Evolutionary conservation across 2,888 invertebrate genomes (phyloP).

Genomic region (Crocallis elinguaria): DNA sequence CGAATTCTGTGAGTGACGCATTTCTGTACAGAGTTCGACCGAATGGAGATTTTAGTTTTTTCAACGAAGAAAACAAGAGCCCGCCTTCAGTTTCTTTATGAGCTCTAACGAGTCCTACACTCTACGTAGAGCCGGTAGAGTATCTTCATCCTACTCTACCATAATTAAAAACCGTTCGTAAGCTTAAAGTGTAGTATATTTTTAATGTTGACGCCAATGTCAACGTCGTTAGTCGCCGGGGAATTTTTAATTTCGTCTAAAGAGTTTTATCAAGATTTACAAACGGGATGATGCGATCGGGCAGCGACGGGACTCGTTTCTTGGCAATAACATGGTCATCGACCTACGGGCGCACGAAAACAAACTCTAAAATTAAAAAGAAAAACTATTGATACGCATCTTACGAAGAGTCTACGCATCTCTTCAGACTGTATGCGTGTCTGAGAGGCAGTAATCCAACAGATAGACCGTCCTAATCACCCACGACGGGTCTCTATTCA

Average conservation of each 20-base stretch:
- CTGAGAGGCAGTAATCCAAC: slow-evolving; percentile 40
- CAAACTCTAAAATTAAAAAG: slow-evolving; percentile 39
- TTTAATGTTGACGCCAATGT: slow-evolving; percentile 41
- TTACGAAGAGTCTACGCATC: neutral
- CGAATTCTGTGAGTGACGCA: slow-evolving; percentile 68
- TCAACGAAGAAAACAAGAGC: slow-evolving; percentile 18
- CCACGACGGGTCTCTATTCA: slow-evolving; percentile 60
- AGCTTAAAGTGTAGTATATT: slow-evolving; percentile 31
- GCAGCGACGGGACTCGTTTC: slow-evolving; percentile 67
- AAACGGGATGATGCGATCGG: slow-evolving; percentile 53
- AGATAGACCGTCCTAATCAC: slow-evolving; percentile 69
- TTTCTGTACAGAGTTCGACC: slow-evolving; percentile 47
- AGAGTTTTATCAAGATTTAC: slow-evolving; percentile 67
- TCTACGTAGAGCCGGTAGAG: neutral
- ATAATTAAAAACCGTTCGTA: slow-evolving; percentile 9
- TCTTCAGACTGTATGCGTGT: neutral
- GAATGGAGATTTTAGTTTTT: slow-evolving; percentile 21
- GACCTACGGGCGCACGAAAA: slow-evolving; percentile 56
- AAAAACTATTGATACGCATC: slow-evolving; percentile 49
- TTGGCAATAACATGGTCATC: slow-evolving; percentile 80
- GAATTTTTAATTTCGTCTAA: slow-evolving; percentile 58
- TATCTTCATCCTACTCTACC: neutral
- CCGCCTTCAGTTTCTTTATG: slow-evolving; percentile 26
- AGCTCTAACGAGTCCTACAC: neutral
- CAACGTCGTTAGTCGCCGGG: slow-evolving; percentile 49